phyloP scores from a whole-genome alignment of 2,888 invertebrate species.

The Eucera pruinosa region DNA sequence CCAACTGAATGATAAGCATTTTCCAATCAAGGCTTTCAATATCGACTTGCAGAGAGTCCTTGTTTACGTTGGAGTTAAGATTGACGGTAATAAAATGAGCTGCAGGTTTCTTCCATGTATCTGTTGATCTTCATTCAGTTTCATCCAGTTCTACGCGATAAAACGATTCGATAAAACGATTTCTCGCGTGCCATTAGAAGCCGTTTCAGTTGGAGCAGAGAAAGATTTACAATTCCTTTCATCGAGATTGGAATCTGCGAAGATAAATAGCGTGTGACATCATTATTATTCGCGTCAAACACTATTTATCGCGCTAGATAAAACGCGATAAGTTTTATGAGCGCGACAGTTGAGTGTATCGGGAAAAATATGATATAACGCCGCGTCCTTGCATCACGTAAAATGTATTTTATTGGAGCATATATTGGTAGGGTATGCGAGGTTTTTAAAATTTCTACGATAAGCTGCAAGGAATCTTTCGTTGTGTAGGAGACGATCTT shows the following conservation, averaged over 20 bases:
- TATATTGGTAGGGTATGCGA: neutral
- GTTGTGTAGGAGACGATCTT: neutral
- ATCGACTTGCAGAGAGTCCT: neutral
- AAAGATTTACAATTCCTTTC: slow-evolving; percentile 11
- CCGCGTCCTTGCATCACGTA: neutral
- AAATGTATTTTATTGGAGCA: slow-evolving; percentile 7
- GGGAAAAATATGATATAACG: slow-evolving; percentile 1
- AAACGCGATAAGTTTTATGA: slow-evolving; percentile 26
- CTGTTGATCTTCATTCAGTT: neutral
- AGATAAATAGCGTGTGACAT: slow-evolving; percentile 16
- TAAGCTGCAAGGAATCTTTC: neutral
- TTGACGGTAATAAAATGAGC: slow-evolving; percentile 2
- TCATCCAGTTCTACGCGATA: neutral
- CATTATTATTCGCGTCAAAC: slow-evolving; percentile 29
- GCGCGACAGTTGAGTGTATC: neutral
- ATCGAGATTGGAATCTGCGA: neutral
- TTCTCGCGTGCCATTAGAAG: neutral
- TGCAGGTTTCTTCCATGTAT: neutral
- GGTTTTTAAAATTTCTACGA: slow-evolving; percentile 6
- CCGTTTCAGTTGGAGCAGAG: neutral
- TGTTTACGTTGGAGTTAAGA: neutral
- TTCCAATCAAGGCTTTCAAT: neutral
- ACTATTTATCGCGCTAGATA: slow-evolving; percentile 34
- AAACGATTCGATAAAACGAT: neutral
- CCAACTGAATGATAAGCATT: neutral